A percentile compares a stretch with the other conserved stretches of the same genome.
Evolutionary conservation across 2,113 vertebrate species (phyloP).

Genomic region (Cygnus atratus): DNA sequence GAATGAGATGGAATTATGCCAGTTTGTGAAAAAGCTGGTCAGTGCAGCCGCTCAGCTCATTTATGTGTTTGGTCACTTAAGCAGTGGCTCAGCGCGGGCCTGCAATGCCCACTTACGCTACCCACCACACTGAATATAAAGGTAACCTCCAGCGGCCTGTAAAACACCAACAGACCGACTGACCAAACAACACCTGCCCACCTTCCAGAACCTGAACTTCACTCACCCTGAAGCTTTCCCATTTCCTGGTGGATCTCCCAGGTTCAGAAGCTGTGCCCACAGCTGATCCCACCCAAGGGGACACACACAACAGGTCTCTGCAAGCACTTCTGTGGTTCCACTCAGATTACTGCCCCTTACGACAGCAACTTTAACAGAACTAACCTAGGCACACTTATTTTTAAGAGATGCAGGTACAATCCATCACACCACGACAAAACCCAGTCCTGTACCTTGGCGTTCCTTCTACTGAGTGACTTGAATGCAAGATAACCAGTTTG

Average conservation of each 20-base stretch:
- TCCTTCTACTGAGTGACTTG: background rate
- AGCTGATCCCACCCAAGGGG: background rate
- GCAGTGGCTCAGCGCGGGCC: background rate
- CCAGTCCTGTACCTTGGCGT: background rate
- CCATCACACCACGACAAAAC: background rate
- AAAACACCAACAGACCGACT: background rate
- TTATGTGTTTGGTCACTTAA: background rate
- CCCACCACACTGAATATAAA: background rate
- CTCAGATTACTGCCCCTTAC: background rate
- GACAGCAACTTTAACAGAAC: background rate
- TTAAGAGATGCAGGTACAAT: background rate
- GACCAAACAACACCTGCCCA: background rate
- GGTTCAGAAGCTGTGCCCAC: background rate
- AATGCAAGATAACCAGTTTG: background rate
- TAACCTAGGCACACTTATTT: background rate
- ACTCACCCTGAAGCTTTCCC: background rate
- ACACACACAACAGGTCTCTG: background rate
- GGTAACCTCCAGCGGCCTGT: background rate
- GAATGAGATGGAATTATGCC: background rate
- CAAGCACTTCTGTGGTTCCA: background rate
- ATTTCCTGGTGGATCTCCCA: fast-evolving
- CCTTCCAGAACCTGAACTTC: background rate
- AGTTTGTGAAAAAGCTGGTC: background rate
- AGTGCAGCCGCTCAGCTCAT: background rate
- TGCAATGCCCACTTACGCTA: background rate